Evolutionary conservation across 1,140 invertebrate species (phyloP), one percentile per base, ranked within the genome.

Genomic region (Apis laboriosa): DNA sequence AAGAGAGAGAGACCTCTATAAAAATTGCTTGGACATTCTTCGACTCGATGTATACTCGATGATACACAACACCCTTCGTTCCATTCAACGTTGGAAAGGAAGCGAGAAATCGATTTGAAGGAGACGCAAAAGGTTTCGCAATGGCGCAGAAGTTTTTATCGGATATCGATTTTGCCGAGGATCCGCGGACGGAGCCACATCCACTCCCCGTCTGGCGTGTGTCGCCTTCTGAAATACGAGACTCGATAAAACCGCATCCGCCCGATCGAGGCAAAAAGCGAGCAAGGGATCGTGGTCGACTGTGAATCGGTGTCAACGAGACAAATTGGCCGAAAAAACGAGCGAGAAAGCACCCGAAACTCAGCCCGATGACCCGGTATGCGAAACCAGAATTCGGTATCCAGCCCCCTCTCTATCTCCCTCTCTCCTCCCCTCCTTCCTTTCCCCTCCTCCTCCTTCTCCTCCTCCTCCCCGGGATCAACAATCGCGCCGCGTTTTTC

Each of bases 301-400:
- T 19, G 61, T 4, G 74, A 85, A 85, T 85, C 80, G 80, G 80
- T 85, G 84, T 68, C 80, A 77, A 61, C 61, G 58, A 68, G 84
- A 85, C 84, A 85, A 85, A 85, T 85, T 85, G 80, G 61, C 68
- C 64, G 61, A 80, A 83, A 76, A 84, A 82, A 81, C 63, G 77
- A 85, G 28, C 79, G 66, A 83, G 78, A 78, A 77, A 84, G 24
- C 66, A 56, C 53, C 78, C 68, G 73, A 73, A 81, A 60, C 70
- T 82, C 64, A 53, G 83, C 84, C 64, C 78, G 66, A 80, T 89
- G 90, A 92, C 90, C 89, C 88, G 88, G 87, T 90, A 90, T 91
- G 86, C 75, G 86, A 82, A 86, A 89, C 89, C 75, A 88, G 91
- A 90, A 89, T 90, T 86, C 85, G 84, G 71, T 73, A 81, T 84